phyloP scores from a whole-genome alignment of 2,797 vertebrate genomes.

The Telmatherina bonti region DNA sequence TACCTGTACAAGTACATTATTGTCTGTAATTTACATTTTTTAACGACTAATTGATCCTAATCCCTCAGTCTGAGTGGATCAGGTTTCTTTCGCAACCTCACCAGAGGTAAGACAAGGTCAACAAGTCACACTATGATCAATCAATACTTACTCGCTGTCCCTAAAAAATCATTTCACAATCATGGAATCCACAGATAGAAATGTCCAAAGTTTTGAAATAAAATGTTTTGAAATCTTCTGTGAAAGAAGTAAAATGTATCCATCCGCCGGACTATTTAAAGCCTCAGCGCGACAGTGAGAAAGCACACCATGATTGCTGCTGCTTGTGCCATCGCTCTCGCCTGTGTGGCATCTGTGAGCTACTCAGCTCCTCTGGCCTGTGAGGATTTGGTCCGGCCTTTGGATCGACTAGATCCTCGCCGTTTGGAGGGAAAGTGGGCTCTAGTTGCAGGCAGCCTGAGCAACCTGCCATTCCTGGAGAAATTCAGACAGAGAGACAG shows the following conservation, averaged over 20 bases:
- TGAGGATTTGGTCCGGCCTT: slow-evolving; percentile 41
- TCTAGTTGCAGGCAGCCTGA: slow-evolving; percentile 48
- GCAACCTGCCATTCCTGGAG: slow-evolving; percentile 12
- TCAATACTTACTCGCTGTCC: slow-evolving; percentile 3
- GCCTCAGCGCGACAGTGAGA: background rate
- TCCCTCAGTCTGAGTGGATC: too few relatives aligned
- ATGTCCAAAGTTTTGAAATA: background rate
- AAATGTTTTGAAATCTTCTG: background rate
- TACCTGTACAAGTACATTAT: too few relatives aligned
- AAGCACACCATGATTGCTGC: slow-evolving; percentile 35
- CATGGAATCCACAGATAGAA: background rate
- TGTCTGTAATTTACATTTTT: too few relatives aligned
- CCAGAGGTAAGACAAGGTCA: background rate
- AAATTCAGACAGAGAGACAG: slow-evolving; percentile 44
- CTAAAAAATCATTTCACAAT: slow-evolving; percentile 16
- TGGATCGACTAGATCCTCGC: slow-evolving; percentile 12
- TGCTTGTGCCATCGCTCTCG: slow-evolving; percentile 1
- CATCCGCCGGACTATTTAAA: background rate
- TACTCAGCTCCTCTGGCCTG: slow-evolving; percentile 49
- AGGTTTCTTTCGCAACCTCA: background rate
- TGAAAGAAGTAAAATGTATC: background rate
- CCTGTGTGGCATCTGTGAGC: slow-evolving; percentile 38
- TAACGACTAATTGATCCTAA: too few relatives aligned
- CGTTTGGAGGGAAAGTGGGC: slow-evolving; percentile 52
- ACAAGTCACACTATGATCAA: background rate